These are phyloP conservation scores for Argyrosomus regius DNA, from an alignment of 2,797 vertebrate genomes.

Conservation along the genomic window DNA sequence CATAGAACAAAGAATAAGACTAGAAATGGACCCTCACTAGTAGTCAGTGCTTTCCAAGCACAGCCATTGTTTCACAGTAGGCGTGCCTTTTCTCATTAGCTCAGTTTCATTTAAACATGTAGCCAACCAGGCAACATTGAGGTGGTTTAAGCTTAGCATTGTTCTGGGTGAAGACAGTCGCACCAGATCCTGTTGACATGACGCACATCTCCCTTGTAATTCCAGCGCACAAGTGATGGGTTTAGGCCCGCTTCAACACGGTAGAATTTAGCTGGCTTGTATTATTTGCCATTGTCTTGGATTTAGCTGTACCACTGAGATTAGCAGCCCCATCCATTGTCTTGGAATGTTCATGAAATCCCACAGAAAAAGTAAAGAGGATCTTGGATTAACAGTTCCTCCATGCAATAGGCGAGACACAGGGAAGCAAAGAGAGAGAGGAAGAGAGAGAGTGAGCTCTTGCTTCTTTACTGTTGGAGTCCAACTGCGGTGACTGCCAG, in stretches of 20 bases:
- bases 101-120: slow-evolving; percentile 75
- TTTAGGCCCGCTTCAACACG: slow-evolving; percentile 84
- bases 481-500: slow-evolving; percentile 75
- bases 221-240: slow-evolving; percentile 84
- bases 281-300: slow-evolving; percentile 87
- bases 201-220: slow-evolving; percentile 85
- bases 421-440: slow-evolving; percentile 44
- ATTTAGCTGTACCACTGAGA: slow-evolving; percentile 89
- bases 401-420: slow-evolving; percentile 76
- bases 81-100: slow-evolving; percentile 82
- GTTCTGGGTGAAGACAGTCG: slow-evolving; percentile 79
- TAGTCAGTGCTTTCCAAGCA: slow-evolving; percentile 70
- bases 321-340: slow-evolving; percentile 88
- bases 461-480: slow-evolving; percentile 61
- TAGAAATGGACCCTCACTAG: slow-evolving; percentile 49
- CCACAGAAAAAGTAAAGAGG: slow-evolving; percentile 87
- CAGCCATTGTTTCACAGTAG: slow-evolving; percentile 75
- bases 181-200: slow-evolving; percentile 83
- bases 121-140: slow-evolving; percentile 73
- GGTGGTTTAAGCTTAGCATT: slow-evolving; percentile 82
- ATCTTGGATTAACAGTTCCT: slow-evolving; percentile 87
- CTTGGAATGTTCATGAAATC: slow-evolving; percentile 89
- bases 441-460: slow-evolving; percentile 47
- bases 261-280: slow-evolving; percentile 82
- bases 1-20: slow-evolving; percentile 60